These are phyloP conservation scores for Sitophilus oryzae DNA, from an alignment of 1,140 invertebrate species.

Conservation along the genomic window DNA sequence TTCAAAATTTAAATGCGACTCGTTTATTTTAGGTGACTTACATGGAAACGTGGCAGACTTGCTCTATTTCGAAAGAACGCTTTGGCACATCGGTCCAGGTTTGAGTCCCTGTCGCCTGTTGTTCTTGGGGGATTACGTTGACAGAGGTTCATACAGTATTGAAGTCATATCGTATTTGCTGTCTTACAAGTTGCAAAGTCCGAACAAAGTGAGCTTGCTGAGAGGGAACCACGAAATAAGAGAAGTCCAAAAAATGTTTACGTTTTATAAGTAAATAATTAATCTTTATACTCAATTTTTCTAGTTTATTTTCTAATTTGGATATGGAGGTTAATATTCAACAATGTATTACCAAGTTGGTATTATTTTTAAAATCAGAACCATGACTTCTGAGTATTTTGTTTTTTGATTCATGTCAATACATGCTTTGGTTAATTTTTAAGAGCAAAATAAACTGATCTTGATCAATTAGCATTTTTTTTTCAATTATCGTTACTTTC, in stretches of 20 bases:
- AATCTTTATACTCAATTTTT: too few species aligned
- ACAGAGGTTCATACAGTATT: constrained; percentile 55
- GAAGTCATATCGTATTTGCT: constrained; percentile 62
- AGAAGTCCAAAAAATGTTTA: constrained; percentile 63
- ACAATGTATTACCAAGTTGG: too few species aligned
- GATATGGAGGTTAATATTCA: too few species aligned
- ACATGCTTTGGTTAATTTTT: too few species aligned
- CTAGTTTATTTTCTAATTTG: too few species aligned
- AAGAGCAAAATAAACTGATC: too few species aligned
- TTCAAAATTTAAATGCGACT: too few species aligned
- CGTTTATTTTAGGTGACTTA: constrained; percentile 44
- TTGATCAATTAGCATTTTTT: too few species aligned
- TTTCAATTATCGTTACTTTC: too few species aligned
- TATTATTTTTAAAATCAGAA: too few species aligned
- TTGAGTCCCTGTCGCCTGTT: constrained; percentile 52
- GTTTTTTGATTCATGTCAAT: too few species aligned
- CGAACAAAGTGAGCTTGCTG: constrained; percentile 55
- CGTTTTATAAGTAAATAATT: constrained; percentile 57
- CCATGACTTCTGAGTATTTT: too few species aligned
- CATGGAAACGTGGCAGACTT: constrained; percentile 48
- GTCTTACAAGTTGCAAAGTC: constrained; percentile 56
- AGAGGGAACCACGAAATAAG: constrained; percentile 63
- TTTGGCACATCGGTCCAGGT: constrained; percentile 45
- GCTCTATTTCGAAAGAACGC: constrained; percentile 44
- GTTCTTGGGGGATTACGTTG: constrained; percentile 65